Evolutionary conservation across 2,888 invertebrate genomes (phyloP).

Genomic region (Camptogramma bilineatum): DNA sequence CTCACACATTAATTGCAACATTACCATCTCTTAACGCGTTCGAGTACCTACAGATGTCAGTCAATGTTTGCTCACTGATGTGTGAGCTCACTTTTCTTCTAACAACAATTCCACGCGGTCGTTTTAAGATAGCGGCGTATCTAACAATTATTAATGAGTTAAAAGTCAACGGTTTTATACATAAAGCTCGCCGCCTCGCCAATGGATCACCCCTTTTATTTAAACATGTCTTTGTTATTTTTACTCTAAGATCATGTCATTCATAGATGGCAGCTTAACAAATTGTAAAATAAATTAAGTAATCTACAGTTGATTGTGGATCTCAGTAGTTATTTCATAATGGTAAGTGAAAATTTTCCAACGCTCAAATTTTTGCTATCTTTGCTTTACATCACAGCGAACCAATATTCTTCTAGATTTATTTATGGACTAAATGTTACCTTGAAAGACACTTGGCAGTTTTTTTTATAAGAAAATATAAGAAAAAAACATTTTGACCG

Average conservation of each 20-base stretch:
- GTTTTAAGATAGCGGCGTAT: too few relatives aligned
- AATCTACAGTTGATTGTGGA: constrained; percentile 83
- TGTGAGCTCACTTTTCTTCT: too few relatives aligned
- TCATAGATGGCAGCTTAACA: constrained; percentile 7
- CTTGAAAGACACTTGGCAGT: constrained; percentile 23
- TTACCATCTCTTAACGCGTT: too few relatives aligned
- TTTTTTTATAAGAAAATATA: neutral
- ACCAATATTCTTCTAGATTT: constrained; percentile 77
- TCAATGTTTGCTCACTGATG: too few relatives aligned
- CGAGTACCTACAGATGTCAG: too few relatives aligned
- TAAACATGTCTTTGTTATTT: too few relatives aligned
- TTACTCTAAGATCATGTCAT: neutral
- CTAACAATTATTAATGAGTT: too few relatives aligned
- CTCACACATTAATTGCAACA: too few relatives aligned
- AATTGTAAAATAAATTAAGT: constrained; percentile 63
- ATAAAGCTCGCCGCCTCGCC: too few relatives aligned
- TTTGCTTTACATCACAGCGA: constrained; percentile 50
- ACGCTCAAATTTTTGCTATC: constrained; percentile 63
- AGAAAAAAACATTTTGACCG: neutral
- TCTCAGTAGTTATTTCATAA: constrained; percentile 78
- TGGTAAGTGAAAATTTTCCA: constrained; percentile 68
- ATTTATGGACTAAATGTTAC: constrained; percentile 54
- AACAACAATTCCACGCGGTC: too few relatives aligned
- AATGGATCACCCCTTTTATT: too few relatives aligned
- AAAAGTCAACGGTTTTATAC: too few relatives aligned